Conservation (phyloP, 2,888 invertebrate genomes). For the Sphaerophoria taeniata region DNA sequence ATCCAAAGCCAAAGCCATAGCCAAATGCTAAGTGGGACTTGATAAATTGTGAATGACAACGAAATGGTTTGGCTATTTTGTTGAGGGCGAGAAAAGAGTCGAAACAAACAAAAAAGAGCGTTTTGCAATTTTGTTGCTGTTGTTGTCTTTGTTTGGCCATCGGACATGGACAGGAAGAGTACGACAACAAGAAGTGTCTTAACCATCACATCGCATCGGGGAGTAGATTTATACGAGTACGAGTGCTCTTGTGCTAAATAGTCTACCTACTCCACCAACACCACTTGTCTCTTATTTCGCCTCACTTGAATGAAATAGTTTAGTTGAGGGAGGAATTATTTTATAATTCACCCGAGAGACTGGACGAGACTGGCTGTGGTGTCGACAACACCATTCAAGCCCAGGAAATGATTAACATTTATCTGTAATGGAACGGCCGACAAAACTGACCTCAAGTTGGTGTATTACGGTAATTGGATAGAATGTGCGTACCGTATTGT, state of each 20-base stretch:
- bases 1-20: slow-evolving; percentile 53
- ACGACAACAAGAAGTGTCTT: slow-evolving; percentile 10
- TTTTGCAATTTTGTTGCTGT: background rate
- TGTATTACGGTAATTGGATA: slow-evolving; percentile 63
- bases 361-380: slow-evolving; percentile 22
- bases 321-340: slow-evolving; percentile 39
- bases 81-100: background rate
- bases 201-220: background rate
- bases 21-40: slow-evolving; percentile 65
- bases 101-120: slow-evolving; percentile 1
- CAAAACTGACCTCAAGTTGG: slow-evolving; percentile 51
- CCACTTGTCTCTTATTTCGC: background rate
- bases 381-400: slow-evolving; percentile 35
- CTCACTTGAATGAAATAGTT: background rate
- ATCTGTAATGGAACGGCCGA: slow-evolving; percentile 58
- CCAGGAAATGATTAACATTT: slow-evolving; percentile 65
- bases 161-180: background rate
- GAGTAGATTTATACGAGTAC: too few relatives aligned
- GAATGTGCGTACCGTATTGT: slow-evolving; percentile 61
- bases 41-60: slow-evolving; percentile 68
- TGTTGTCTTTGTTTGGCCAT: too few relatives aligned
- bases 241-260: slow-evolving; percentile 30
- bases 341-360: slow-evolving; percentile 48
- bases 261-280: slow-evolving; percentile 41
- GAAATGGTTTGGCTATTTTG: background rate